Percentiles rank a stretch among this genome's conserved stretches.
These are phyloP conservation scores for Microcebus ravelobensis DNA, from an alignment of 2,113 vertebrate genomes.

Conservation along the genomic window DNA sequence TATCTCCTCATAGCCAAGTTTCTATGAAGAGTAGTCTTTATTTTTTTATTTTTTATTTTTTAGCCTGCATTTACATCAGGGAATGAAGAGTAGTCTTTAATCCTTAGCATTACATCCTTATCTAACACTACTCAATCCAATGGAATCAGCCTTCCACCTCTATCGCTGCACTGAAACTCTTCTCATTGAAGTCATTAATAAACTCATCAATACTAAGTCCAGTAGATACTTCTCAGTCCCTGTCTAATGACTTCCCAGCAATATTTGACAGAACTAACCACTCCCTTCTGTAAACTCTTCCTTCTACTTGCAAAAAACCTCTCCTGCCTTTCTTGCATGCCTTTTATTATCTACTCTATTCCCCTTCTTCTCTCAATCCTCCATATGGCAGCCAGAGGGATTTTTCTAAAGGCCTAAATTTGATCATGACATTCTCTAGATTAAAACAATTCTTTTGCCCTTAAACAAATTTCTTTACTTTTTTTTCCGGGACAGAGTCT, in stretches of 20 bases:
- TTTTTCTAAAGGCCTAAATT: neutral
- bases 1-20: neutral
- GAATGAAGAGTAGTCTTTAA: neutral
- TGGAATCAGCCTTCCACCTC: neutral
- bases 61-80: too few relatives aligned
- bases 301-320: neutral
- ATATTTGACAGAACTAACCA: neutral
- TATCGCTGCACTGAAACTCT: neutral
- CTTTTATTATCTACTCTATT: neutral
- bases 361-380: neutral
- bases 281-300: neutral
- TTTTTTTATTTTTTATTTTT: too few relatives aligned
- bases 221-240: neutral
- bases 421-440: neutral
- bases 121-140: neutral
- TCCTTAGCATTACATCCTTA: neutral
- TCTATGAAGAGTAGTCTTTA: neutral
- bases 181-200: neutral
- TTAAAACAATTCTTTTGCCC: slow-evolving; percentile 8
- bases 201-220: neutral
- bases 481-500: too few relatives aligned
- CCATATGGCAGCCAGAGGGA: neutral
- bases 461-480: neutral
- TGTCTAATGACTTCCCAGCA: neutral
- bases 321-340: neutral